phyloP scores from a whole-genome alignment of 1,140 invertebrate species.

The Alviniconcha marisindica region DNA sequence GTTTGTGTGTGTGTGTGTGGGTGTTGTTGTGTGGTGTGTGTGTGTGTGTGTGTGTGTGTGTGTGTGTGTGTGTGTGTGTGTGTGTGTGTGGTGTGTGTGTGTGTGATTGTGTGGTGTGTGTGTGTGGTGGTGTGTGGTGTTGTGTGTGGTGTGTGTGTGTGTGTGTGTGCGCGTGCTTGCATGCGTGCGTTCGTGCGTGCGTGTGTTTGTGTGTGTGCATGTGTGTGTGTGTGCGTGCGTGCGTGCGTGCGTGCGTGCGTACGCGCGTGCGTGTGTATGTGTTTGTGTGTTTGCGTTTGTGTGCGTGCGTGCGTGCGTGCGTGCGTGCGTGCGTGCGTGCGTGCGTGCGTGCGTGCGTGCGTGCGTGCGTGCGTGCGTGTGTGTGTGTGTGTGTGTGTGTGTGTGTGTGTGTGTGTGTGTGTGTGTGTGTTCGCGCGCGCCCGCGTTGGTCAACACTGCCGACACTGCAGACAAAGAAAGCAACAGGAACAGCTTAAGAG shows the following conservation, averaged over 20 bases:
- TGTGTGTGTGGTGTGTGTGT: too few relatives aligned
- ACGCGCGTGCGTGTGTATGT: not conserved
- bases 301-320: not conserved
- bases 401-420: not conserved
- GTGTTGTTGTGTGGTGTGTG: not conserved
- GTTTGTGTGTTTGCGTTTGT: conserved; percentile 22
- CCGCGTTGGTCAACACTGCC: too few relatives aligned
- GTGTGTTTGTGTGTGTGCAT: not conserved
- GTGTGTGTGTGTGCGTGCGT: not conserved
- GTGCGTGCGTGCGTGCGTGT: conserved; percentile 25
- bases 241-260: not conserved
- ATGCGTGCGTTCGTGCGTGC: not conserved
- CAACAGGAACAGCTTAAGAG: too few relatives aligned
- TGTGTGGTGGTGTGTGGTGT: not conserved
- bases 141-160: not conserved
- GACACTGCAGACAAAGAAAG: not conserved
- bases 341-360: conserved; percentile 34
- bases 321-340: conserved; percentile 17
- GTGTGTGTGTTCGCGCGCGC: not conserved
- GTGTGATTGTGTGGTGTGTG: not conserved
- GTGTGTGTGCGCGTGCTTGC: not conserved
- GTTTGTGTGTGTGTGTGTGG: too few relatives aligned
- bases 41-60: not conserved
- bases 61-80: not conserved
- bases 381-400: not conserved